Percentiles rank a stretch among this genome's conserved stretches.
Conservation (phyloP, 2,888 invertebrate genomes). For the Entomobrya multifasciata region DNA sequence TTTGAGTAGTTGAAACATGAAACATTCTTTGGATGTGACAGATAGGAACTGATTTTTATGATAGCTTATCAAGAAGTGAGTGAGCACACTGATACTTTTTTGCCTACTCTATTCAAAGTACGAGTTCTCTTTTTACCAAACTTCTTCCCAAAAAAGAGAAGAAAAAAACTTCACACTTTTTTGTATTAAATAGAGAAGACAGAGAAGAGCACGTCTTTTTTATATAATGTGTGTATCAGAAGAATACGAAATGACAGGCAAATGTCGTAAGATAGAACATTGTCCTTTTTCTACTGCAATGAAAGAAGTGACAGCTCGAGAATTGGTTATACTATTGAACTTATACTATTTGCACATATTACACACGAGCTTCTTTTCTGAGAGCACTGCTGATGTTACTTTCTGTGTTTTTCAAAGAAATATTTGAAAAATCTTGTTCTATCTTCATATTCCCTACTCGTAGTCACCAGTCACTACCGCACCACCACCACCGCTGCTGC, state of each 20-base stretch:
- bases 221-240: background rate
- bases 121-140: constrained; percentile 5
- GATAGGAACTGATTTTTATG: constrained; percentile 48
- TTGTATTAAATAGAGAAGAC: constrained; percentile 38
- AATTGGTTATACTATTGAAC: background rate
- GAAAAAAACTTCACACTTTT: constrained; percentile 62
- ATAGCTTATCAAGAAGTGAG: background rate
- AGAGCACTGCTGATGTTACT: no score
- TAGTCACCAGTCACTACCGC: background rate
- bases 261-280: background rate
- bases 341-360: background rate
- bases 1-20: background rate
- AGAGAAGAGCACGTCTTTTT: constrained; percentile 26
- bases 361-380: background rate
- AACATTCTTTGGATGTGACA: constrained; percentile 19
- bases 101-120: background rate
- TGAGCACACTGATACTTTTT: background rate
- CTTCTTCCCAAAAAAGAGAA: background rate
- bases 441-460: no score
- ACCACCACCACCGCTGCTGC: background rate
- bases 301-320: constrained; percentile 48
- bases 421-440: no score
- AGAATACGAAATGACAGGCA: constrained; percentile 52
- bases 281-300: background rate
- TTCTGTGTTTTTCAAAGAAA: no score